Evolutionary conservation across 1,140 invertebrate species (phyloP), one percentile per base, ranked within the genome.

Genomic region (Coelopa frigida): DNA sequence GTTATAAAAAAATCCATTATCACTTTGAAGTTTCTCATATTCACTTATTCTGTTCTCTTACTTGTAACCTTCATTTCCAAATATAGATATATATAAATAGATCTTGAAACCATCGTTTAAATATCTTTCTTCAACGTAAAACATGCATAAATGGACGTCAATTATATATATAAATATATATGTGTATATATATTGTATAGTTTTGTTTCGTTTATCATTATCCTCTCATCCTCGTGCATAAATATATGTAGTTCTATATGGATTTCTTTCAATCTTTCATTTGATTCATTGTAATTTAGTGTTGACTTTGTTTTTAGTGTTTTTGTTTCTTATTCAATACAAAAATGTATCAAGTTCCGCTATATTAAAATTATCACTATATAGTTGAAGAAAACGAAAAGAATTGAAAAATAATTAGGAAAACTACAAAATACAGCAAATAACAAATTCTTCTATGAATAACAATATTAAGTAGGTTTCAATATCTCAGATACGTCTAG

Each of bases 291-390:
- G 18, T 8, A 20, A 17, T 37, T 20, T 38, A 21, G 18, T 21
- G 24, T 22, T 15, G 12, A 12, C 24, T 38, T 20, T 20, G 22
- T 22, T 21, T 38, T 38, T 22, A 38, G 14, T 38, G n/a, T n/a
- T n/a, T n/a, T n/a, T n/a, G n/a, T n/a, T n/a, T n/a, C 24, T 20
- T 31, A 31, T 31, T 49, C 47, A 44, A 54, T 54, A 58, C 38
- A 49, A 49, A 50, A 65, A 60, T 47, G 58, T 40, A 35, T 65
- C 61, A 52, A 65, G 62, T 46, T 65, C 61, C 58, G 61, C 17
- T 49, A 60, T 59, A 37, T 39, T 48, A 55, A 64, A 61, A 52
- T 65, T 57, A 48, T 53, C 56, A 59, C 62, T 65, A 55, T n/a
- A 48, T 59, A 57, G 33, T 15, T 21, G 23, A 39, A 29, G 46